Evolutionary conservation across 2,797 vertebrate species (phyloP), one percentile per base, ranked within the genome.

Genomic region (Manis javanica): DNA sequence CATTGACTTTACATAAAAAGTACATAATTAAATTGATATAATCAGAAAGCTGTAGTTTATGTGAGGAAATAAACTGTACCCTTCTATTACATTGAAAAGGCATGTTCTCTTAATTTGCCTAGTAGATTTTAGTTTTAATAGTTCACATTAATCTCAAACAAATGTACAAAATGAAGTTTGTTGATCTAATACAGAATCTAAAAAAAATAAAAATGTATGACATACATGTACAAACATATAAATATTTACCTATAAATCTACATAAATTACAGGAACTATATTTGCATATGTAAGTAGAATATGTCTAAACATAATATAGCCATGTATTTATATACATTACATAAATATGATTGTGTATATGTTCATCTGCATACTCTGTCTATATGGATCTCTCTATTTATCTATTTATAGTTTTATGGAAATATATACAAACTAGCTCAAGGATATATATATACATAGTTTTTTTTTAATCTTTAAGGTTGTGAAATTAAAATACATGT

Each of bases 71-170:
- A 16, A 29, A 8, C 15, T 75, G 24, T 6, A 49, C 4, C 23
- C 69, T 96, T 87, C 66, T 46, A 18, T 68, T 91, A 95, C 63
- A 29, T 11, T 97, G 87, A 87, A 94, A 96, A 97, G 18, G 1
- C 39, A 42, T 85, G 77, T 95, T 95, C 37, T 61, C 93, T 93
- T 55, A 89, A 53, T 77, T 87, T 71, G 90, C 75, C 81, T 5
- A 57, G 2, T 66, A 51, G 2, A 46, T 96, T 98, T 46, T 92
- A 39, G 87, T 91, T 79, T 96, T 77, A 79, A 94, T 74, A 42
- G 87, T 77, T 97, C 96, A 94, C 42, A 10, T 3, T 75, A 92
- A 97, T 42, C 0, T 46, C 24, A 90, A 69, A 96, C 87, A 94
- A 94, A 18, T 5, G 46, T 59, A 69, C 0, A 53, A 92, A 90